Evolutionary conservation across 1,140 invertebrate species (phyloP), one percentile per base, ranked within the genome.

Genomic region (Caerostris darwini): DNA sequence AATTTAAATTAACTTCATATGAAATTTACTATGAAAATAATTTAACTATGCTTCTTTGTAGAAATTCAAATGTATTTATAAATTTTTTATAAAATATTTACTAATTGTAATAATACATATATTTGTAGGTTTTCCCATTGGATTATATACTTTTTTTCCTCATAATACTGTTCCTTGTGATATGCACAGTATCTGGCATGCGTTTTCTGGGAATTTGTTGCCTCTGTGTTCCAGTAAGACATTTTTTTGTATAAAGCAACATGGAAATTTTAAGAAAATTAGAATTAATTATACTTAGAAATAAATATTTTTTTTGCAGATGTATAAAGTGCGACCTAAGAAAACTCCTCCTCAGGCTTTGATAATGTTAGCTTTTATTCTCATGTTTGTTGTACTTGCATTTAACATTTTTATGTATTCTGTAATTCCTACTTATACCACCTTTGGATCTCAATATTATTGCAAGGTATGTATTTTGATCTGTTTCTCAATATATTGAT

Each of bases 171-270:
- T 96, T 96, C 81, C 95, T 96, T 77, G 95, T 96, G n/a, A 95
- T 96, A 57, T 96, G 96, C 85, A 96, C 96, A n/a, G 96, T 96
- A 95, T 96, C 96, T 57, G 96, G 96, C 1, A 95, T 96, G 58
- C 95, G 95, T 54, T 95, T 95, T 81, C 95, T 96, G 56, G 96
- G 96, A 53, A 96, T 96, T 88, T 96, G 96, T 95, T 96, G 96
- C 90, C 95, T 96, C 67, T 96, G 96, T 94, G 94, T 96, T 77
- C 95, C 95, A 94, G 96, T 96, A 95, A 95, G 90, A 59, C 54
- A 85, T 12, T 59, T 61, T 81, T 61, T 77, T 0, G 50, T 10
- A 57, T 54, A 57, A 57, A 57, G 14, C 7, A n/a, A 17, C 7
- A 19, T 57, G 0, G 3, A 57, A 8, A n/a, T 56, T 57, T 7